Evolutionary conservation across 2,113 vertebrate genomes (phyloP).

Genomic region (Synchiropus splendidus): DNA sequence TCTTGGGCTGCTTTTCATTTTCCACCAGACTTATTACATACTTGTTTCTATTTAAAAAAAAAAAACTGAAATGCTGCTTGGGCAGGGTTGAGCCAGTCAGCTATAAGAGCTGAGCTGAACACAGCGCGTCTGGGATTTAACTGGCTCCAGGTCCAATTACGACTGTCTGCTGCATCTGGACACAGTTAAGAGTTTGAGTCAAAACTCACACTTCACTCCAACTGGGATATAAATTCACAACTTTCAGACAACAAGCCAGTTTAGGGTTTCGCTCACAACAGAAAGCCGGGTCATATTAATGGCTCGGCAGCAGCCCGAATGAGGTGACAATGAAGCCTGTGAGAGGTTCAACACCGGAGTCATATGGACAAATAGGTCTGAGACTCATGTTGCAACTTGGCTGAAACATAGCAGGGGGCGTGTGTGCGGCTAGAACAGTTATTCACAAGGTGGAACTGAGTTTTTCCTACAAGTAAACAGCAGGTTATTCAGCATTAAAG

Average conservation of each 20-base stretch:
- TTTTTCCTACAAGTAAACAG: too few species aligned
- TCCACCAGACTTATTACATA: conserved; percentile 4
- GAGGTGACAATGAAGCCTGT: conserved; percentile 2
- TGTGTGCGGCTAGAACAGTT: too few species aligned
- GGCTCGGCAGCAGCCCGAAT: conserved; percentile 19
- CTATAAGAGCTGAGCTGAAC: conserved; percentile 36
- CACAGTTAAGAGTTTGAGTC: conserved; percentile 53
- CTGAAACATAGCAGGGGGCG: too few species aligned
- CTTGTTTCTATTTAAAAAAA: conserved; percentile 11
- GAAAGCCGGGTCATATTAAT: conserved; percentile 34
- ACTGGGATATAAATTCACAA: conserved; percentile 46
- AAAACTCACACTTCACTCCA: conserved; percentile 57
- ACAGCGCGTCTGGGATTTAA: conserved; percentile 60
- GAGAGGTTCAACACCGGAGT: too few species aligned
- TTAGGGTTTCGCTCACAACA: conserved; percentile 19
- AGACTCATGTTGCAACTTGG: too few species aligned
- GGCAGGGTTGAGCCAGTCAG: conserved; percentile 34
- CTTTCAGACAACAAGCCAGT: conserved; percentile 30
- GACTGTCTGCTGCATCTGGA: conserved; percentile 65
- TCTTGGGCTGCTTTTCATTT: background rate
- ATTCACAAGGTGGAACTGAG: too few species aligned
- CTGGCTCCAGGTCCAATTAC: conserved; percentile 72
- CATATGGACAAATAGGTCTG: too few species aligned
- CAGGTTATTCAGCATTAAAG: too few species aligned
- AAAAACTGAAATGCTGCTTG: conserved; percentile 17